Base-by-base conservation (phyloP, 2,888 invertebrate genomes). In the Electrophaes corylata region DNA sequence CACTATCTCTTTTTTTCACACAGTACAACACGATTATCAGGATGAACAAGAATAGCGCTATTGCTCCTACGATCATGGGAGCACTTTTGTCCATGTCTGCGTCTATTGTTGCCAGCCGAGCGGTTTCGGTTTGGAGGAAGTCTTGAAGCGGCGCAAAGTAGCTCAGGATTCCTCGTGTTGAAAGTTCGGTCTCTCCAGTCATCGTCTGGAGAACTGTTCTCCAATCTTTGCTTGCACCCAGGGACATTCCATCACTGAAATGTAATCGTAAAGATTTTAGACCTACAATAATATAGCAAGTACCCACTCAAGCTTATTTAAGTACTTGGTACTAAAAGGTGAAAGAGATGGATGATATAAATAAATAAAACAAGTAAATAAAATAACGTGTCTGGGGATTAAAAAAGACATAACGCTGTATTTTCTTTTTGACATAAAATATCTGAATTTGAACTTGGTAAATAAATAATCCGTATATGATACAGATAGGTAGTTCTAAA, bases 171-270 rank as follows among this genome's bases (percentile, higher is more conserved):
- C 91, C 91, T 39, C 77, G 70, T 0, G 91, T 87, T 0, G 88
- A 88, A 11, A 91, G 66, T 66, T 90, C 86, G 20, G 77, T 82
- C 75, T 91, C 87, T 0, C 87, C 88, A 0, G 91, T 91, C 64
- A 91, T 89, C 0, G 78, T 73, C 57, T 84, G 49, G 0, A 91
- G 77, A 1, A 91, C 89, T n/a, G 77, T 80, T 54, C 85, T 72
- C 91, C 91, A 91, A 55, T 89, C 85, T 71, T 85, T 78, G 60
- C 89, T 89, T 0, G 91, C 90, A 1, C 91, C 91, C 14, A 90
- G 76, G 0, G 88, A 76, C 91, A 91, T 91, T 1, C 91, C 91
- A 18, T 83, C 75, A 18, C 91, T 93, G 75, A 72, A 87, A 45
- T 18, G 16, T 39, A 31, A 54, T 8, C 3, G 12, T 1, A n/a